Percentiles rank a stretch among this genome's conserved stretches.
These are phyloP conservation scores for Geophilus truncorum DNA, from an alignment of 2,888 invertebrate species.

Conservation along the genomic window DNA sequence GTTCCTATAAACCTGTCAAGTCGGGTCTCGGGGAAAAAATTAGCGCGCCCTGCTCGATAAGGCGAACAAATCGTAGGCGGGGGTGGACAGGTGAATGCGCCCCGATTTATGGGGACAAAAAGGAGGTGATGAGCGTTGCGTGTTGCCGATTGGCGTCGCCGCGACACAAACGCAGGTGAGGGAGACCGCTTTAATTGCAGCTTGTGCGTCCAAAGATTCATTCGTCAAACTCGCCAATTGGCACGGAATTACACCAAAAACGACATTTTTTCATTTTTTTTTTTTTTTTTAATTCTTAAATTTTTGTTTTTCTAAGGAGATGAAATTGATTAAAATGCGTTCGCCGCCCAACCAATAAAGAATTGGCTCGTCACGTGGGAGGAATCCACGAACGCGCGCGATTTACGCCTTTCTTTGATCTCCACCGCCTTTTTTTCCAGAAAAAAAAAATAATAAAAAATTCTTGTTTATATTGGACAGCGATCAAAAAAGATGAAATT, in stretches of 20 bases:
- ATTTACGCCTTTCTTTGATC: conserved; percentile 21
- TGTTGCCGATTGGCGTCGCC: conserved; percentile 18
- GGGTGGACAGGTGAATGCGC: conserved; percentile 27
- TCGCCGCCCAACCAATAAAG: conserved; percentile 19
- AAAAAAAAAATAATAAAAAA: background rate
- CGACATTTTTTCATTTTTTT: background rate
- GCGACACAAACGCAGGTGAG: conserved; percentile 1
- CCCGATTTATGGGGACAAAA: conserved; percentile 22
- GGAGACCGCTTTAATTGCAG: conserved; percentile 6
- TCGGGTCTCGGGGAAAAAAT: conserved; percentile 20
- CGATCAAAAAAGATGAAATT: background rate
- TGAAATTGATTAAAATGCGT: conserved; percentile 14
- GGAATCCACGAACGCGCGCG: conserved; percentile 6
- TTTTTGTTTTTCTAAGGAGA: background rate
- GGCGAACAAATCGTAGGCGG: conserved; percentile 21
- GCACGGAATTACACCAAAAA: background rate
- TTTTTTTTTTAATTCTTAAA: background rate
- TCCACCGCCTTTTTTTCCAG: background rate
- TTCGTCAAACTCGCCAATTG: background rate
- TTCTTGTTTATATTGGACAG: background rate
- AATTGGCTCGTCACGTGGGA: conserved; percentile 25
- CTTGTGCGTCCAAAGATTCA: background rate
- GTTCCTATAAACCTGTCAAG: conserved; percentile 27
- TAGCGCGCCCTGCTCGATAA: conserved; percentile 19
- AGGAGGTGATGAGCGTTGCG: conserved; percentile 11